Evolutionary conservation across 2,113 vertebrate species (phyloP), one percentile per base, ranked within the genome.

Genomic region (Otolemur garnettii): DNA sequence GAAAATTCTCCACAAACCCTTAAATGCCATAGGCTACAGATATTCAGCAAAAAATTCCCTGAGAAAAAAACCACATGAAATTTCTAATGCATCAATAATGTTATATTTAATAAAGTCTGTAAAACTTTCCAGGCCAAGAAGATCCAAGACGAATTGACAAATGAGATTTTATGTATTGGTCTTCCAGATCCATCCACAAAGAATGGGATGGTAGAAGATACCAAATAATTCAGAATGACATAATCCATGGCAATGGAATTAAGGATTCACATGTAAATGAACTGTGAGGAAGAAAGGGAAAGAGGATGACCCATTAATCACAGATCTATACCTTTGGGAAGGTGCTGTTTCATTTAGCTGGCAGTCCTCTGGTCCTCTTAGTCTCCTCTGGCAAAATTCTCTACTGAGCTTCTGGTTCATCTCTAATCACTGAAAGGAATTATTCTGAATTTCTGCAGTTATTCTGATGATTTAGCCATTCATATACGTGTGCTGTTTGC

Each of bases 201-300:
- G 79, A 91, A 88, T 91, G 59, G 53, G 66, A 79, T 30, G 15
- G 53, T 78, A 89, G 81, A 93, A 95, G 69, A 91, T 57, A 95
- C 28, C 89, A 96, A 91, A 38, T 91, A 97, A 97, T 86, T 95
- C 62, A 91, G 35, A 82, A 92, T 83, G 96, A 38, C 87, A 92
- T 35, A 92, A 35, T 64, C 81, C 35, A 92, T 30, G 93, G 55
- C 87, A 87, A 21, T 7, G 33, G 55, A 94, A 85, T 64, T 87
- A 94, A 18, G 68, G 26, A 82, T 62, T 97, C 83, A 87, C 87
- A 95, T 13, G 59, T 55, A 95, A 90, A 81, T 50, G 30, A 93
- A 8, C 5, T 96, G 72, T 64, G 91, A 93, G n/a, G 62, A 96
- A 87, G 42, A 94, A 95, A 90, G 7, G 15, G 72, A 74, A 95